Evolutionary conservation across 2,113 vertebrate species (phyloP).

Genomic region (Egretta garzetta): DNA sequence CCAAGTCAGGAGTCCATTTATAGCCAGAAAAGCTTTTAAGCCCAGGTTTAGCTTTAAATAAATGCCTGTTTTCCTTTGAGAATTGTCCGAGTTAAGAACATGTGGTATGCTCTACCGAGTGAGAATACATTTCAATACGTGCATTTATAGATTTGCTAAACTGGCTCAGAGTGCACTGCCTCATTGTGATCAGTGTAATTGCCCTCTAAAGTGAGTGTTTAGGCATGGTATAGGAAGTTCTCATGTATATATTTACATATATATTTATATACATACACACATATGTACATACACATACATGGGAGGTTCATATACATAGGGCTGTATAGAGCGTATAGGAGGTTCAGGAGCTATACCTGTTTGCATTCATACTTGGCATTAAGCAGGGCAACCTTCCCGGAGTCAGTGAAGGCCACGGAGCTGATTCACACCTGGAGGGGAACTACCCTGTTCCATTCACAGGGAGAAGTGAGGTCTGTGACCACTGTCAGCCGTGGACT

Average conservation of each 20-base stretch:
- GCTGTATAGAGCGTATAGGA: neutral
- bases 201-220: neutral
- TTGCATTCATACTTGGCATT: neutral
- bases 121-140: neutral
- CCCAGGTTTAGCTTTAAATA: constrained; percentile 37
- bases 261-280: neutral
- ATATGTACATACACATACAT: neutral
- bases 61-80: constrained; percentile 20
- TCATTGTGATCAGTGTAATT: neutral
- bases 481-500: neutral
- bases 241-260: neutral
- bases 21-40: constrained; percentile 44
- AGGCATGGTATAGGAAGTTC: neutral
- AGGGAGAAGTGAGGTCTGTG: neutral
- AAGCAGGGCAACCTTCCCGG: neutral
- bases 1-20: neutral
- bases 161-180: neutral
- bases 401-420: neutral
- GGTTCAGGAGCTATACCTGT: neutral
- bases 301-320: neutral
- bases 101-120: neutral
- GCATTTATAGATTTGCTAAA: neutral
- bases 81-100: neutral
- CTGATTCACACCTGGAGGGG: neutral
- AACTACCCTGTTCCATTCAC: neutral